Conservation (phyloP, 1,140 invertebrate genomes). For the Sminthurinus signatus region DNA sequence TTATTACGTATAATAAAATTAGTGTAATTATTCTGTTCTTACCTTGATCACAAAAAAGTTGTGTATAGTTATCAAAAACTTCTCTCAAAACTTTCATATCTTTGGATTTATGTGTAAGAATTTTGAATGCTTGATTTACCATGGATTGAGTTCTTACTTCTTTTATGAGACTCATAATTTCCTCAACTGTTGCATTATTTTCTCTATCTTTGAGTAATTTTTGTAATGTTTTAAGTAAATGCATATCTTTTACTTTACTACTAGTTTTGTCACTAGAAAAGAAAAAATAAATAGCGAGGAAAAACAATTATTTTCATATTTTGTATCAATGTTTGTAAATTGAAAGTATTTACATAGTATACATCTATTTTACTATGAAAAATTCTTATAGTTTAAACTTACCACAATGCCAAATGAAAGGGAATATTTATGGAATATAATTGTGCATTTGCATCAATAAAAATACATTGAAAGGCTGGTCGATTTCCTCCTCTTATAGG, state of each 20-base stretch:
- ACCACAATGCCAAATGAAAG: slow-evolving; percentile 77
- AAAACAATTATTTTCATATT: too few species aligned
- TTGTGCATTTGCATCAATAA: slow-evolving; percentile 71
- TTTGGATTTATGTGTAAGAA: slow-evolving; percentile 58
- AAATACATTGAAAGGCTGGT: slow-evolving; percentile 62
- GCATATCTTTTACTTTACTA: slow-evolving; percentile 74
- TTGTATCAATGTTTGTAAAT: neutral
- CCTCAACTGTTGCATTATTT: slow-evolving; percentile 50
- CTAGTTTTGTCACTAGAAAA: slow-evolving; percentile 68
- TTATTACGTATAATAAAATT: too few species aligned
- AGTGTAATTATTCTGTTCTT: too few species aligned
- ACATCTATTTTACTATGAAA: neutral
- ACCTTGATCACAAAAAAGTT: slow-evolving; percentile 48
- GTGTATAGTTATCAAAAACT: slow-evolving; percentile 44
- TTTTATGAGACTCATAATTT: slow-evolving; percentile 48
- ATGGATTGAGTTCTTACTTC: slow-evolving; percentile 69
- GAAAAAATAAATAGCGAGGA: too few species aligned
- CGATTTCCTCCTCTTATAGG: slow-evolving; percentile 48
- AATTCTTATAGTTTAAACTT: slow-evolving; percentile 31
- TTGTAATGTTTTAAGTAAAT: slow-evolving; percentile 73
- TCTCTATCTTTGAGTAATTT: slow-evolving; percentile 55
- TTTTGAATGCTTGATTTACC: slow-evolving; percentile 62
- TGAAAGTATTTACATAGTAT: slow-evolving; percentile 10
- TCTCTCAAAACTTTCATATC: slow-evolving; percentile 51
- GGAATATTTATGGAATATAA: slow-evolving; percentile 77